Percentiles rank a stretch among this genome's conserved stretches.
These are phyloP conservation scores for Cepaea nemoralis DNA, from an alignment of 1,140 invertebrate genomes.

Conservation along the genomic window DNA sequence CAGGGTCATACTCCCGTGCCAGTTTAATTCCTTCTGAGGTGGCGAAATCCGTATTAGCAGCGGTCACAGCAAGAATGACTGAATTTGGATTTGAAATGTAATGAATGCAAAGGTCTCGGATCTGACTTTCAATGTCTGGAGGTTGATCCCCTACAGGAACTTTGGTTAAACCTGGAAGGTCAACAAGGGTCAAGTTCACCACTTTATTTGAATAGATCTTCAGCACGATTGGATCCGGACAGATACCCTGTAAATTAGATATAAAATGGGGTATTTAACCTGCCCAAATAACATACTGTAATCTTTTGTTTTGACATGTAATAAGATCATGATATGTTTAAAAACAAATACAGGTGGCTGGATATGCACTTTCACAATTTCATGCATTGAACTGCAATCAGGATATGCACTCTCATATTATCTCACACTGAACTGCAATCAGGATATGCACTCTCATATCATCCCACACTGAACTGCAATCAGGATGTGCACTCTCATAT, in stretches of 20 bases:
- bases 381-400: too few species aligned
- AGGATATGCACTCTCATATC: too few species aligned
- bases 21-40: constrained; percentile 73
- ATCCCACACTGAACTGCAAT: too few species aligned
- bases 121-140: constrained; percentile 76
- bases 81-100: constrained; percentile 78
- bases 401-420: too few species aligned
- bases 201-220: constrained; percentile 95
- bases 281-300: too few species aligned
- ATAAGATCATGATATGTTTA: too few species aligned
- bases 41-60: constrained; percentile 73
- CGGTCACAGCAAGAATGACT: constrained; percentile 75
- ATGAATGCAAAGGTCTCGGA: constrained; percentile 74
- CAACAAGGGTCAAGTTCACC: constrained; percentile 96
- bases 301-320: too few species aligned
- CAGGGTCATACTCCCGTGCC: constrained; percentile 71
- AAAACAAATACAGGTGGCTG: too few species aligned
- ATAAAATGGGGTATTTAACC: too few species aligned
- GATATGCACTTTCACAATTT: too few species aligned
- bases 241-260: constrained; percentile 81
- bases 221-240: constrained; percentile 93
- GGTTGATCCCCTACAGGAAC: constrained; percentile 80
- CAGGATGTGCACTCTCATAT: too few species aligned
- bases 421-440: too few species aligned
- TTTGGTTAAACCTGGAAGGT: constrained; percentile 98